Percentiles rank a stretch among this genome's conserved stretches.
These are phyloP conservation scores for Phataginus tricuspis DNA, from an alignment of 2,797 vertebrate species.

Conservation along the genomic window DNA sequence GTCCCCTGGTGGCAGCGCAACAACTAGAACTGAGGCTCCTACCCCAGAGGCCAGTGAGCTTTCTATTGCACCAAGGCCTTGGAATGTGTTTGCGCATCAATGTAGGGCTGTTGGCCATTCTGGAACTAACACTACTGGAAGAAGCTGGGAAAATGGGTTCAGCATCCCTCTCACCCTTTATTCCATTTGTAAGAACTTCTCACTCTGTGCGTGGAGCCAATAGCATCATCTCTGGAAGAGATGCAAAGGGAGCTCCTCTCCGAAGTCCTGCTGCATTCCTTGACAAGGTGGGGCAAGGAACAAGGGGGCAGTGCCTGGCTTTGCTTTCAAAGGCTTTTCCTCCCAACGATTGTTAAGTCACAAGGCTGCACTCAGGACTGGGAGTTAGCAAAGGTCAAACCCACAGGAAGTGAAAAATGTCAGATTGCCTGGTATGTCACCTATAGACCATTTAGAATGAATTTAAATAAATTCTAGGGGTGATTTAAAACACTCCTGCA, in stretches of 20 bases:
- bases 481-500: neutral
- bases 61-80: neutral
- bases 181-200: neutral
- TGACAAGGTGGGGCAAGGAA: neutral
- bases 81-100: neutral
- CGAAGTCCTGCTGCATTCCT: neutral
- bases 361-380: neutral
- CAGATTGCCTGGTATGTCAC: neutral
- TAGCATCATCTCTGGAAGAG: neutral
- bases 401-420: conserved; percentile 14
- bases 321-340: neutral
- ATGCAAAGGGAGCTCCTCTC: neutral
- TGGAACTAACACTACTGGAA: neutral
- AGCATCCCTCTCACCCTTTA: neutral
- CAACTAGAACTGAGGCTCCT: neutral
- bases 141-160: neutral
- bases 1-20: neutral
- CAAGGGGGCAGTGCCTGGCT: neutral
- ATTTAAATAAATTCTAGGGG: neutral
- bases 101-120: neutral
- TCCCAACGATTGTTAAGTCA: neutral
- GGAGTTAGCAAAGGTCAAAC: neutral
- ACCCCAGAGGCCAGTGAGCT: neutral
- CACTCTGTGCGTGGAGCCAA: neutral
- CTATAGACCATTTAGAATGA: neutral